phyloP scores from a whole-genome alignment of 2,113 vertebrate species.

The Colistium nudipinnis region DNA sequence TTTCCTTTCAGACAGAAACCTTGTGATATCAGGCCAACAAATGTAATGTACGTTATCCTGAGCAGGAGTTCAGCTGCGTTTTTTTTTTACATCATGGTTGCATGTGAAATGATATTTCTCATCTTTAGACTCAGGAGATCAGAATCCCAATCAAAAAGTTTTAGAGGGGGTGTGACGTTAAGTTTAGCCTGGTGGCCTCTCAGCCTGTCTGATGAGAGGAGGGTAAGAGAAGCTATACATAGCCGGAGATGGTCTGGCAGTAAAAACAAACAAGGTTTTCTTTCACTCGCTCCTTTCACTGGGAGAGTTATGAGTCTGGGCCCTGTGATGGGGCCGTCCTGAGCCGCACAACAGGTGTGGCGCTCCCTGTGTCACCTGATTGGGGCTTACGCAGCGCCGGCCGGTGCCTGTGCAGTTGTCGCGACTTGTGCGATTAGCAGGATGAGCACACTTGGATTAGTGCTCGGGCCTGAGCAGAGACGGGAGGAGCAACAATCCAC shows the following conservation, averaged over 20 bases:
- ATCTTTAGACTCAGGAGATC: not conserved
- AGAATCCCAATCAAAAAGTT: not conserved
- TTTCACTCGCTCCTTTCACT: conserved; percentile 80
- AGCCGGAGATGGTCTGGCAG: conserved; percentile 75
- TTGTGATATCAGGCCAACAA: not conserved
- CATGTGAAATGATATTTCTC: too few relatives aligned
- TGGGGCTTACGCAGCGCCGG: conserved; percentile 54
- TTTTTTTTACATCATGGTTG: too few relatives aligned
- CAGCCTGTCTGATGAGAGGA: conserved; percentile 30
- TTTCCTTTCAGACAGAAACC: too few relatives aligned
- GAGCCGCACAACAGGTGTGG: conserved; percentile 78
- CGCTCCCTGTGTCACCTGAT: conserved; percentile 70
- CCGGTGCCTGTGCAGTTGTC: conserved; percentile 47
- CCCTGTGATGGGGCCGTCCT: conserved; percentile 46
- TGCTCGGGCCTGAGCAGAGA: conserved; percentile 45
- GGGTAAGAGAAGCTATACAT: conserved; percentile 72
- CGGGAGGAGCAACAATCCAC: conserved; percentile 48
- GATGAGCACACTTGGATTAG: conserved; percentile 69
- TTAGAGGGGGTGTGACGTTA: conserved; percentile 20
- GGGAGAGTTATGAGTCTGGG: conserved; percentile 81
- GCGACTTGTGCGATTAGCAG: conserved; percentile 59
- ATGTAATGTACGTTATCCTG: not conserved
- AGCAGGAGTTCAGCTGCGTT: not conserved
- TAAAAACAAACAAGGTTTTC: conserved; percentile 86
- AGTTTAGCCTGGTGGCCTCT: conserved; percentile 40